A percentile compares a stretch with the other conserved stretches of the same genome.
Evolutionary conservation across 37 sponge, comb jelly and placozoan species (phyloP).

Genomic region (Mnemiopsis leidyi): DNA sequence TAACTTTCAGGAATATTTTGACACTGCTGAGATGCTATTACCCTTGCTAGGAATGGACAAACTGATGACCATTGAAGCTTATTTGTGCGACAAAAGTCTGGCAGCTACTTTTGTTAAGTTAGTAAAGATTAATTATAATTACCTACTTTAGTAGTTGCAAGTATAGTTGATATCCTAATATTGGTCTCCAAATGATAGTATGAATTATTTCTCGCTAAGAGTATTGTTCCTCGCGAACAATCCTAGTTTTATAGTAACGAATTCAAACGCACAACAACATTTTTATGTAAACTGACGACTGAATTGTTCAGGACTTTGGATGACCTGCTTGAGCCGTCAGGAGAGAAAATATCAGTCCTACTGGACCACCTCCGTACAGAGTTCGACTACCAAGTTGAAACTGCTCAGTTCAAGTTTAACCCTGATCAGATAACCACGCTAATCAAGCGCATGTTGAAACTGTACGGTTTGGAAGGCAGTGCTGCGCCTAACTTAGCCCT

Average conservation of each 20-base stretch:
- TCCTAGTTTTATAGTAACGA: too few relatives aligned
- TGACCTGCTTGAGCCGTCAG: neutral
- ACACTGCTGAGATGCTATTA: slow-evolving; percentile 3
- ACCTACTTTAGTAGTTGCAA: too few relatives aligned
- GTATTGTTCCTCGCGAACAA: too few relatives aligned
- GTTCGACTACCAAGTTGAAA: neutral
- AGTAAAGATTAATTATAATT: too few relatives aligned
- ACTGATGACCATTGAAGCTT: slow-evolving; percentile 22
- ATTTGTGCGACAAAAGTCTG: neutral
- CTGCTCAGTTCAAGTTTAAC: slow-evolving; percentile 25
- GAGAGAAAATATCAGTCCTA: neutral
- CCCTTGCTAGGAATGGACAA: slow-evolving; percentile 29
- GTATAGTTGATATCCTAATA: too few relatives aligned
- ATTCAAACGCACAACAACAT: too few relatives aligned
- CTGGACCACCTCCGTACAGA: neutral
- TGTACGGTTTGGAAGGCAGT: neutral
- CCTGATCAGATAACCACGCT: neutral
- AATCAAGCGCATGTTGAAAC: slow-evolving; percentile 12
- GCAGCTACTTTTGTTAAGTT: slow-evolving; percentile 13
- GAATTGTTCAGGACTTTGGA: slow-evolving; percentile 16
- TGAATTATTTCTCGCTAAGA: too few relatives aligned
- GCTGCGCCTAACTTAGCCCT: slow-evolving; percentile 13
- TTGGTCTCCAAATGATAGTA: too few relatives aligned
- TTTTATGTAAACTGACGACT: too few relatives aligned
- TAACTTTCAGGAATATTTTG: neutral